These are phyloP conservation scores for Drosophila biarmipes DNA, from an alignment of 1,140 invertebrate genomes.

Conservation along the genomic window DNA sequence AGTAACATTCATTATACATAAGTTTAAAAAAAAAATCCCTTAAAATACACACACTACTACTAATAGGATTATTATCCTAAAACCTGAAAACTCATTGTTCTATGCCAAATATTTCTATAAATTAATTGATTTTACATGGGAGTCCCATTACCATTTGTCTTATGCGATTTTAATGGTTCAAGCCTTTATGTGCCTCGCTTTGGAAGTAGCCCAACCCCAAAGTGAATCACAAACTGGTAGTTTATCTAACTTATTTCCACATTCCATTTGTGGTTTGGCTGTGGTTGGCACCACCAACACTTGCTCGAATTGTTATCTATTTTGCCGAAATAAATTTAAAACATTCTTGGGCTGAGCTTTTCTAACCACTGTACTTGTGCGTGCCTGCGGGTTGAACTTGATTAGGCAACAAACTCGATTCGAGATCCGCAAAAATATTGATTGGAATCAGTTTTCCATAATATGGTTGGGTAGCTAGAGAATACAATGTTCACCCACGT, in stretches of 20 bases:
- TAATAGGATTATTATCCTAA: too few relatives aligned
- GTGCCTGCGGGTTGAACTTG: slow-evolving; percentile 12
- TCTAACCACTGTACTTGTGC: slow-evolving; percentile 12
- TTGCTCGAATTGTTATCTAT: slow-evolving; percentile 22
- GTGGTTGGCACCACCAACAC: slow-evolving; percentile 19
- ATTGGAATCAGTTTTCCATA: neutral
- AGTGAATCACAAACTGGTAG: slow-evolving; percentile 30
- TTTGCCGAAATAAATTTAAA: slow-evolving; percentile 11
- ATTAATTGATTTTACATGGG: neutral
- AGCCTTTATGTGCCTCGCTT: neutral
- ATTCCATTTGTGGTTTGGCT: neutral
- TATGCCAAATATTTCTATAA: neutral
- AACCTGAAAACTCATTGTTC: too few relatives aligned
- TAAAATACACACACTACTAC: too few relatives aligned
- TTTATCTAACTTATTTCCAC: slow-evolving; percentile 9
- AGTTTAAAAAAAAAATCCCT: too few relatives aligned
- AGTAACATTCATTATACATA: too few relatives aligned
- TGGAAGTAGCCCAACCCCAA: neutral
- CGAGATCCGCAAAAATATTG: neutral
- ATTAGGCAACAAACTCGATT: slow-evolving; percentile 16
- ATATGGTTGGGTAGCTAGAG: too few relatives aligned
- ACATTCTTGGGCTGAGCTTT: slow-evolving; percentile 11
- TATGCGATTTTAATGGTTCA: slow-evolving; percentile 9
- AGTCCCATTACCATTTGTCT: neutral
- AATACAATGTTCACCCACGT: too few relatives aligned